phyloP scores from a whole-genome alignment of 1,140 invertebrate genomes.

The Saccostrea echinata region DNA sequence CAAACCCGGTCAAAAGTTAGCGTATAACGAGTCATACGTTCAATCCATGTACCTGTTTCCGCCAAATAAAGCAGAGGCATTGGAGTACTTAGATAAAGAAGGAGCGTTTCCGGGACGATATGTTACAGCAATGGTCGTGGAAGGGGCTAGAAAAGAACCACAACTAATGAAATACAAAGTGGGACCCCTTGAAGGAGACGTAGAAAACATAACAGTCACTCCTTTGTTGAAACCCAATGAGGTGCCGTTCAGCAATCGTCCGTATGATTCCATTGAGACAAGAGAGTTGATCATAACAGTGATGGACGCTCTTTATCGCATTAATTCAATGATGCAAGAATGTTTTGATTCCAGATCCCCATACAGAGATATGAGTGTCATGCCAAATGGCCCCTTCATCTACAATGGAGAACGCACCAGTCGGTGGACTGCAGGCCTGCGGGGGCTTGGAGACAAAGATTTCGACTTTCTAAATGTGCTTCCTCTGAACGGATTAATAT shows the following conservation, averaged over 20 bases:
- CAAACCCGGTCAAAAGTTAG: constrained; percentile 19
- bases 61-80: constrained; percentile 62
- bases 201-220: constrained; percentile 6
- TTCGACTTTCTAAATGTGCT: constrained; percentile 54
- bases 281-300: constrained; percentile 41
- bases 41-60: constrained; percentile 62
- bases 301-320: constrained; percentile 40
- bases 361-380: constrained; percentile 47
- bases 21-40: constrained; percentile 60
- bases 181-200: constrained; percentile 59
- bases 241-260: constrained; percentile 54
- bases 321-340: constrained; percentile 44
- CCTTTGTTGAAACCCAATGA: constrained; percentile 51
- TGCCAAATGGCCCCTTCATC: constrained; percentile 52
- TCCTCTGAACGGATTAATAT: constrained; percentile 45
- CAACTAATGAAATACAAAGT: constrained; percentile 70
- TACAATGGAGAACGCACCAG: constrained; percentile 38
- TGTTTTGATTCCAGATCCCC: constrained; percentile 51
- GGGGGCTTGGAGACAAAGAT: constrained; percentile 51
- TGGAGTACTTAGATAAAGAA: constrained; percentile 63
- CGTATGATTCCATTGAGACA: constrained; percentile 52
- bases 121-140: constrained; percentile 66
- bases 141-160: constrained; percentile 61
- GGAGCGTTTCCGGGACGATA: constrained; percentile 63
- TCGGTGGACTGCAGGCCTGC: constrained; percentile 44